Conservation (phyloP, 2,797 vertebrate species). For the Staurois parvus region DNA sequence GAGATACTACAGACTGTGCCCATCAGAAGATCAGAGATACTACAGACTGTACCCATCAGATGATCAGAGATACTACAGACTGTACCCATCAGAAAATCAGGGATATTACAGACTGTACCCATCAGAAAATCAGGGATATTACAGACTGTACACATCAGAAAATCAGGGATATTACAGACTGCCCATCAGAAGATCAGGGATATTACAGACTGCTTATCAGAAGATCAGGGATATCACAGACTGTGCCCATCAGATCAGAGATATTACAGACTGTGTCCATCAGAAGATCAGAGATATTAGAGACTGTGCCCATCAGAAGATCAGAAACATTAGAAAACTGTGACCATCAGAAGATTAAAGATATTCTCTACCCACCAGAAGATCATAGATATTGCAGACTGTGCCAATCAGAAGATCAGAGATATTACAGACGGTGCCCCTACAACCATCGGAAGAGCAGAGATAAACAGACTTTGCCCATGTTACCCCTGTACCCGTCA, state of each 20-base stretch:
- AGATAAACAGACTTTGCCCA: no score
- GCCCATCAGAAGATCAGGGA: rapidly evolving
- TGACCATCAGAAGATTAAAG: no score
- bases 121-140: background rate
- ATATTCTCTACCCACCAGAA: no score
- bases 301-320: background rate
- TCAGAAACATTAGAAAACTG: no score
- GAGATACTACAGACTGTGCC: background rate
- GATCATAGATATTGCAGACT: no score
- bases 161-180: background rate
- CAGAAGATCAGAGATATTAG: background rate
- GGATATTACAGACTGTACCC: background rate
- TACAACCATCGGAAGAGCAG: no score
- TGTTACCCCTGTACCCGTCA: background rate
- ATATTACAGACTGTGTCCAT: background rate
- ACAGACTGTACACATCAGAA: background rate
- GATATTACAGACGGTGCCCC: no score
- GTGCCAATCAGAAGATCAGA: no score
- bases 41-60: rapidly evolving
- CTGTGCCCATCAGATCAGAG: background rate
- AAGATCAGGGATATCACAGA: no score
- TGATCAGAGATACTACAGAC: background rate
- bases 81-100: background rate
- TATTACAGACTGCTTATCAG: rapidly evolving
- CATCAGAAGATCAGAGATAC: no score